phyloP scores from a whole-genome alignment of 2,888 invertebrate species.

The Eristalis intricaria region DNA sequence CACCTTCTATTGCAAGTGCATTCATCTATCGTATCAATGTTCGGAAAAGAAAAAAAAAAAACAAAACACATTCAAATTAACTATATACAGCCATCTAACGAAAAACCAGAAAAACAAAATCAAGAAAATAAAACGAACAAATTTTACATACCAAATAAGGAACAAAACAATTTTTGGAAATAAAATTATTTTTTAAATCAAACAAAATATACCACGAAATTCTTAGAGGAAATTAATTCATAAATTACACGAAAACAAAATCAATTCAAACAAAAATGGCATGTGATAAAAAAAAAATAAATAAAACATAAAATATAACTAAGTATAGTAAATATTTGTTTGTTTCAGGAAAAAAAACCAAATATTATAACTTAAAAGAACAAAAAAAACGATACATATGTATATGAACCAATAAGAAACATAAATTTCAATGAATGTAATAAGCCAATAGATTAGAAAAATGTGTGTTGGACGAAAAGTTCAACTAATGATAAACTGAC shows the following conservation, averaged over 20 bases:
- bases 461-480: slow-evolving; percentile 73
- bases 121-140: slow-evolving; percentile 6
- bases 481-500: slow-evolving; percentile 62
- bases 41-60: slow-evolving; percentile 2
- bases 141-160: slow-evolving; percentile 34
- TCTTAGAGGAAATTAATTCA: slow-evolving; percentile 16
- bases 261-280: slow-evolving; percentile 72
- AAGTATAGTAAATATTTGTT: slow-evolving; percentile 50
- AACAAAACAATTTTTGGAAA: slow-evolving; percentile 53
- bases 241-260: slow-evolving; percentile 34
- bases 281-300: slow-evolving; percentile 64
- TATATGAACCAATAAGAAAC: slow-evolving; percentile 55
- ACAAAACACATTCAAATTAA: slow-evolving; percentile 18
- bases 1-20: neutral
- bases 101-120: neutral
- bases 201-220: slow-evolving; percentile 33
- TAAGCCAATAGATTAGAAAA: slow-evolving; percentile 75
- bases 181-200: slow-evolving; percentile 42
- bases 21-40: slow-evolving; percentile 6
- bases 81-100: slow-evolving; percentile 47
- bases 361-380: slow-evolving; percentile 18
- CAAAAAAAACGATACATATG: slow-evolving; percentile 12
- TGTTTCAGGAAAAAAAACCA: slow-evolving; percentile 48
- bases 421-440: slow-evolving; percentile 72
- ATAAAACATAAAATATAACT: slow-evolving; percentile 19